Evolutionary conservation across 2,113 vertebrate genomes (phyloP), one percentile per base, ranked within the genome.

Genomic region (Mormoops blainvillei): DNA sequence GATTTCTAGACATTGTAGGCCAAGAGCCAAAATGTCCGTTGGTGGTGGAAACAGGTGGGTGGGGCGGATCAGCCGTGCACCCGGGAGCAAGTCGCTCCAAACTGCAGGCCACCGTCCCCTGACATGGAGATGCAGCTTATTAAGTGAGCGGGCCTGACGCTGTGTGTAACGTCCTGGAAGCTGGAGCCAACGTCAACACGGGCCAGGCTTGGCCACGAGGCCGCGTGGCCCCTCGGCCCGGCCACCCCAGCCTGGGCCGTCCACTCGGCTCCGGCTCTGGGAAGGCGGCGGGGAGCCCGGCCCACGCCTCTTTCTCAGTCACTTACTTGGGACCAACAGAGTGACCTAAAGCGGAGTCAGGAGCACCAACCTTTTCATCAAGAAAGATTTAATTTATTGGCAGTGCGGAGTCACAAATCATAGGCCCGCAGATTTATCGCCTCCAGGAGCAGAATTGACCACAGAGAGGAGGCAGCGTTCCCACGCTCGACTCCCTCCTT

Each of bases 341-440:
- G 91, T 98, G 98, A 98, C 98, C 98, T 96, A 68, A 95, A 94
- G 97, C 82, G 28, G 89, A 78, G 95, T 88, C 33, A 18, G 94
- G 22, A 86, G 48, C 93, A 67, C 97, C 98, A 97, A 89, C 97
- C 97, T 96, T 97, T 98, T 97, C 97, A 96, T 98, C 98, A 98
- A 73, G 96, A 97, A 97, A 97, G 95, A 74, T 74, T 97, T 98
- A 97, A 99, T 99, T 99, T 99, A 99, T 98, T 36, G 98, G 45
- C 61, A 84, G 97, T 93, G 63, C 95, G 94, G 97, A 95, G 91
- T 91, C 97, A 98, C 98, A 98, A 98, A 98, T 98, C 98, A 98
- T 5, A 67, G 93, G 89, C 97, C 86, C 68, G 45, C 96, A 99
- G 98, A 99, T 99, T 99, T 99, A 99, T 98, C 84, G 97, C 94